These are phyloP conservation scores for Simalia tracyae DNA, from an alignment of 2,797 vertebrate genomes.

Conservation along the genomic window DNA sequence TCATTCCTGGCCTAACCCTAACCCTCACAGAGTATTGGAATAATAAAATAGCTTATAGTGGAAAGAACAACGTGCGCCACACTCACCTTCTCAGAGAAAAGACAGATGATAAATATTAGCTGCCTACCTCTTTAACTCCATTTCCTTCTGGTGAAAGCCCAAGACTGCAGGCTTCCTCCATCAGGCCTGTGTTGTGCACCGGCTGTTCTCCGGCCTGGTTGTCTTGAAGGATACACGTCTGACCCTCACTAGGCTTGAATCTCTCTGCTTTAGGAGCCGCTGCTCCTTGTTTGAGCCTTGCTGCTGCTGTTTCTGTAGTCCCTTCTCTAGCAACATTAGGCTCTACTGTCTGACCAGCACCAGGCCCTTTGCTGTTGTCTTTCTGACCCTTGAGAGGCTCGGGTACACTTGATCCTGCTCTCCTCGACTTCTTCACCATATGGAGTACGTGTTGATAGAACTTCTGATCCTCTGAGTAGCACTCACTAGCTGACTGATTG, in stretches of 20 bases:
- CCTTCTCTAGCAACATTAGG: not conserved
- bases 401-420: slow-evolving; percentile 24
- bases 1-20: not conserved
- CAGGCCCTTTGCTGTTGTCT: not conserved
- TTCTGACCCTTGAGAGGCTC: not conserved
- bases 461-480: slow-evolving; percentile 53
- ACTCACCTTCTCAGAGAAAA: not conserved
- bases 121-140: slow-evolving; percentile 60
- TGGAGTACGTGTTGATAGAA: slow-evolving; percentile 52
- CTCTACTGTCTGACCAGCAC: not conserved
- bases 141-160: slow-evolving; percentile 27
- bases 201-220: slow-evolving; percentile 17
- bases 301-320: not conserved
- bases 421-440: slow-evolving; percentile 51
- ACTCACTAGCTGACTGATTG: slow-evolving; percentile 48
- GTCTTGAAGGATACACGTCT: not conserved
- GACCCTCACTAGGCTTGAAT: not conserved
- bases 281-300: not conserved
- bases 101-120: not conserved
- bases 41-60: not conserved
- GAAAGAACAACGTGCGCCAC: no score
- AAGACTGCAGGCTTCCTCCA: slow-evolving; percentile 15
- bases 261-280: not conserved
- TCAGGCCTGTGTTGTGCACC: slow-evolving; percentile 3
- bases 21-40: no score